Evolutionary conservation across 30 jellyfish, hydroid and myxozoan genomes (phyloP).

Genomic region (Chrysaora quinquecirrha): DNA sequence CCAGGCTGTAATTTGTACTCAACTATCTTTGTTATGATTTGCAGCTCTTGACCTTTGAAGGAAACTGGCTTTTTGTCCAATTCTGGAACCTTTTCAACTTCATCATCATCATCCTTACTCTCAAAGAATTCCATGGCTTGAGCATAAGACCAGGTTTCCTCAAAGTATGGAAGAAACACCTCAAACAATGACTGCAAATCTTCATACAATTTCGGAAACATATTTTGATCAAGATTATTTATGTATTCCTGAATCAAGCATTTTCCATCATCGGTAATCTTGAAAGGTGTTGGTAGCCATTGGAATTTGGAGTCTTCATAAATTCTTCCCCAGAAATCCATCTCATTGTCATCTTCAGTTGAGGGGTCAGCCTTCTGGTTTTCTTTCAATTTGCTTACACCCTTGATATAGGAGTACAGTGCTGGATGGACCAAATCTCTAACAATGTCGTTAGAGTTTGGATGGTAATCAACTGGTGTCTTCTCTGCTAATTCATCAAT

Average conservation of each 20-base stretch:
- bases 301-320: constrained; percentile 76
- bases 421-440: constrained; percentile 90
- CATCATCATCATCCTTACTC: constrained; percentile 37
- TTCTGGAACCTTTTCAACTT: constrained; percentile 6
- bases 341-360: background rate
- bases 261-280: constrained; percentile 61
- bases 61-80: constrained; percentile 47
- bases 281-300: constrained; percentile 84
- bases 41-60: constrained; percentile 68
- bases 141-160: constrained; percentile 85
- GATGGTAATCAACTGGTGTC: constrained; percentile 78
- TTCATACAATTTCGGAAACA: constrained; percentile 46
- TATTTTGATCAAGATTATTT: constrained; percentile 66
- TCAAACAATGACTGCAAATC: constrained; percentile 75
- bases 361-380: constrained; percentile 10
- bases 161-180: constrained; percentile 68
- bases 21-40: constrained; percentile 72
- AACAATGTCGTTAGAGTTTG: constrained; percentile 76
- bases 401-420: constrained; percentile 67
- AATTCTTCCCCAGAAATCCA: constrained; percentile 80
- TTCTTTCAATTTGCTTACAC: constrained; percentile 49
- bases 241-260: constrained; percentile 69
- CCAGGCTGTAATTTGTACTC: constrained; percentile 79
- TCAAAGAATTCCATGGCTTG: constrained; percentile 64
- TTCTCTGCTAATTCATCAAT: constrained; percentile 61